Conservation (phyloP, 2,113 vertebrate genomes). For the Apistogramma diplotaenia region DNA sequence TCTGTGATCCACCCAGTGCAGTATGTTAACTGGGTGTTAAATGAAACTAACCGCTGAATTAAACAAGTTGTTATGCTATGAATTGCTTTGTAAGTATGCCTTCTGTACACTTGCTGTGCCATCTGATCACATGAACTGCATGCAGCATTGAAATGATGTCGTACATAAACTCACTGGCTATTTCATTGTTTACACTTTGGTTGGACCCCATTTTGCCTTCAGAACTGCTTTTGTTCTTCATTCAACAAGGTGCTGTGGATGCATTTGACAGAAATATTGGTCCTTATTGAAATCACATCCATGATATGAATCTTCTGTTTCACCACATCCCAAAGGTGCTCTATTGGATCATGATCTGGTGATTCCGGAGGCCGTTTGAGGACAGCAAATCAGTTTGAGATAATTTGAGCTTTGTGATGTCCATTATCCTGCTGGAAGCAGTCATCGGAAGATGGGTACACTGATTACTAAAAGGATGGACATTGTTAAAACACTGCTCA, state of each 20-base stretch:
- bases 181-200: background rate
- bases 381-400: background rate
- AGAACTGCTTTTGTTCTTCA: background rate
- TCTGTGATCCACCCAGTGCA: constrained; percentile 63
- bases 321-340: background rate
- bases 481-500: background rate
- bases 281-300: background rate
- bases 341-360: background rate
- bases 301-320: background rate
- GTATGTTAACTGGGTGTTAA: constrained; percentile 66
- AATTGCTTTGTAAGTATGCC: constrained; percentile 46
- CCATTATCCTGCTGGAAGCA: background rate
- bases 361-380: background rate
- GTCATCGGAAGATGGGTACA: background rate
- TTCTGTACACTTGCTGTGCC: constrained; percentile 30
- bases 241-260: background rate
- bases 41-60: constrained; percentile 69
- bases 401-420: background rate
- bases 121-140: background rate
- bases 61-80: constrained; percentile 66
- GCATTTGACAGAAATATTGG: background rate
- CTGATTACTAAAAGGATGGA: background rate
- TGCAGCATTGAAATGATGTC: background rate
- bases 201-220: background rate
- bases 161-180: background rate